Base-by-base conservation (phyloP, 1,140 invertebrate genomes). In the Brachystomella parvula region DNA sequence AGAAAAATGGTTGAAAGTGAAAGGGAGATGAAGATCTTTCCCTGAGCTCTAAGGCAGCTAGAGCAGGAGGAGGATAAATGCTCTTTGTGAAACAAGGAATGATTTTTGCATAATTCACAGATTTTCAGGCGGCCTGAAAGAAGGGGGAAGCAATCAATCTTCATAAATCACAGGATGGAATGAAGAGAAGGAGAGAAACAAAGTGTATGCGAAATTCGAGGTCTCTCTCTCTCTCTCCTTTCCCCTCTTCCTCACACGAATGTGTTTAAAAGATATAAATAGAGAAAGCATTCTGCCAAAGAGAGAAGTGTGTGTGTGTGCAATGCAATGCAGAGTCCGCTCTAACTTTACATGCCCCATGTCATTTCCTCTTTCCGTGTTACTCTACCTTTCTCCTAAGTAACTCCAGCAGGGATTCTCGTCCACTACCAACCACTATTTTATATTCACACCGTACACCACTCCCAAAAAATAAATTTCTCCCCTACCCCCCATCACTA, bases 111-210 rank as follows among this genome's bases (percentile, higher is more conserved):
- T 59, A 59, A 59, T 59, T 59, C 57, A 59, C 57, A 59, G 57
- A 59, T 59, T 59, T 53, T 59, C 57, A 32, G 57, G 57, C 57
- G 30, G 57, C 21, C 57, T 59, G 30, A 59, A 32, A 59, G 30
- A 53, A 44, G 39, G 64, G 66, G 70, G 70, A 71, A 71, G 70
- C 66, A 71, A 71, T 71, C 70, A 71, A 71, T 71, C 70, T 71
- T 71, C 70, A 71, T 71, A 68, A 71, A 71, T 71, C 70, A 71
- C 66, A 28, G 66, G 64, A 66, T 32, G 30, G 30, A 31, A 44
- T 44, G 9, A n/a, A n/a, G 39, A 9, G 39, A n/a, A 59, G 15
- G 57, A 59, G 30, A 29, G 26, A 59, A 59, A 59, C 57, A 53
- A 53, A 29, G 26, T 30, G 30, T 9, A 31, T 9, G 39, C 9